Conservation (phyloP, 1,140 invertebrate genomes). For the Hycleus phaleratus region DNA sequence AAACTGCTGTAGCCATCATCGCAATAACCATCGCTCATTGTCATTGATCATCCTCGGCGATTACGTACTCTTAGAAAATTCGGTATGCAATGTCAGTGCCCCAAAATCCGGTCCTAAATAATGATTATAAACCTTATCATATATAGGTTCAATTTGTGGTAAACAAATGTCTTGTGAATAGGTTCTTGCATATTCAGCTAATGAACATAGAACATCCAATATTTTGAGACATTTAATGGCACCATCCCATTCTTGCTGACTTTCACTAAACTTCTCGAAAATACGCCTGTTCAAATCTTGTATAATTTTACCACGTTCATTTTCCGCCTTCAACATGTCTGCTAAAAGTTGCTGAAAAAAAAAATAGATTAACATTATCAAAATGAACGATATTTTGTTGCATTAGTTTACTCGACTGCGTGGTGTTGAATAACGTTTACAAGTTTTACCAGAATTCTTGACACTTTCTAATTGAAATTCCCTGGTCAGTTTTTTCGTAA, state of each 20-base stretch:
- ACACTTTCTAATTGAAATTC: slow-evolving; percentile 76
- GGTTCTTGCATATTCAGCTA: slow-evolving; percentile 69
- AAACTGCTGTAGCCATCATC: too few relatives aligned
- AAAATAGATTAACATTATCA: slow-evolving; percentile 18
- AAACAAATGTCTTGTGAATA: slow-evolving; percentile 41
- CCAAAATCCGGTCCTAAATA: too few relatives aligned
- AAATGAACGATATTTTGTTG: too few relatives aligned
- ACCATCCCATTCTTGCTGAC: slow-evolving; percentile 61
- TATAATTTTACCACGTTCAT: slow-evolving; percentile 63
- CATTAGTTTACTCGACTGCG: slow-evolving; percentile 60
- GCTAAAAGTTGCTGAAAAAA: slow-evolving; percentile 57
- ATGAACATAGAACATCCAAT: slow-evolving; percentile 78
- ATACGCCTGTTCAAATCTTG: slow-evolving; percentile 84
- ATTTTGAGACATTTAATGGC: slow-evolving; percentile 74
- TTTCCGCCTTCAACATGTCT: slow-evolving; percentile 73
- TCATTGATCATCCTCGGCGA: too few relatives aligned
- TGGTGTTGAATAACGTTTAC: slow-evolving; percentile 73
- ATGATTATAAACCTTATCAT: slow-evolving; percentile 20
- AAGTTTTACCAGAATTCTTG: slow-evolving; percentile 80
- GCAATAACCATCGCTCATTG: too few relatives aligned
- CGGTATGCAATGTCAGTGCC: too few relatives aligned
- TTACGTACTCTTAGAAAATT: too few relatives aligned
- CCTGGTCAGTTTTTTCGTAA: slow-evolving; percentile 56
- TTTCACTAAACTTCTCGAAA: slow-evolving; percentile 71
- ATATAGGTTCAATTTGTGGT: slow-evolving; percentile 28